These are phyloP conservation scores for Tetragonula clypearis DNA, from an alignment of 1,140 invertebrate species.

Conservation along the genomic window DNA sequence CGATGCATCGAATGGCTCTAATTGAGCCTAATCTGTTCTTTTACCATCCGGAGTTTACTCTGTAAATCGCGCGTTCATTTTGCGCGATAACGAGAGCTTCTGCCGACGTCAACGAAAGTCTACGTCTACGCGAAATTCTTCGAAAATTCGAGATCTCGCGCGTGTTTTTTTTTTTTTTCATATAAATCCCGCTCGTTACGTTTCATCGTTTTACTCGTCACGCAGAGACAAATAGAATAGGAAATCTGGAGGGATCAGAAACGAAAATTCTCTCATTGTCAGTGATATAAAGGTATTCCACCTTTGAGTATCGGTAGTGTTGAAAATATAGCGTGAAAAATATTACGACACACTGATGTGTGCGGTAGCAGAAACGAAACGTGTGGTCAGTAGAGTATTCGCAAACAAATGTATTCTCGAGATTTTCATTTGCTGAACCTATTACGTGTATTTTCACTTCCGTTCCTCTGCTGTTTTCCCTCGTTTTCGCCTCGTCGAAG, in stretches of 20 bases:
- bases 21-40: slow-evolving; percentile 16
- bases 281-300: neutral
- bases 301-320: too few species aligned
- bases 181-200: too few species aligned
- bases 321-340: too few species aligned
- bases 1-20: neutral
- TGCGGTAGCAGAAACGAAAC: neutral
- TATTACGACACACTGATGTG: neutral
- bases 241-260: neutral
- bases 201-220: too few species aligned
- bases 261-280: neutral
- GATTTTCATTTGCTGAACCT: neutral
- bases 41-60: neutral
- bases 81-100: neutral
- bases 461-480: slow-evolving; percentile 11
- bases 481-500: too few species aligned
- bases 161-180: too few species aligned
- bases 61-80: neutral
- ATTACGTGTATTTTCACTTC: neutral
- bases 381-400: neutral
- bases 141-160: too few species aligned
- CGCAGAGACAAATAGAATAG: neutral
- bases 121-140: too few species aligned
- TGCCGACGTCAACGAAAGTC: too few species aligned
- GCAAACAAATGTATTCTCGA: neutral